Conservation (phyloP, 2,113 vertebrate genomes). For the Podarcis cretensis region DNA sequence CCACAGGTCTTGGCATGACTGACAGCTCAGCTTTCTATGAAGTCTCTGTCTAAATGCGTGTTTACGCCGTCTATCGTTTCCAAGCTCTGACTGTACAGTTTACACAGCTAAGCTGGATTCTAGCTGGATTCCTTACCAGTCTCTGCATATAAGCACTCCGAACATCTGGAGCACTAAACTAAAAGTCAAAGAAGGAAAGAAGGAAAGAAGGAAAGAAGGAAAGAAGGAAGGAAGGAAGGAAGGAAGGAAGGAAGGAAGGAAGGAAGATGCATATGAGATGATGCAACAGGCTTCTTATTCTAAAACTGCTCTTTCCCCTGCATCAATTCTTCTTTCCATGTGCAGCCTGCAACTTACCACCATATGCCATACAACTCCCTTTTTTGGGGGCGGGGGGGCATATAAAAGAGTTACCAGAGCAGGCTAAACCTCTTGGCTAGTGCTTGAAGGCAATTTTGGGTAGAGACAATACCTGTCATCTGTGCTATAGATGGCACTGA, state of each 20-base stretch:
- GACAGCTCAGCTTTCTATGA: not conserved
- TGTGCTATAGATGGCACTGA: not conserved
- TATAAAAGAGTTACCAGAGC: too few relatives aligned
- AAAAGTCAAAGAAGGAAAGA: not conserved
- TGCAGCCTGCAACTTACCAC: not conserved
- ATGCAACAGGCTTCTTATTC: not conserved
- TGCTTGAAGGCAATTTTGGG: not conserved
- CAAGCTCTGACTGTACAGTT: not conserved
- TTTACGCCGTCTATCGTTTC: not conserved
- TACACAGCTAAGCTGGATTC: not conserved
- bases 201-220: too few relatives aligned
- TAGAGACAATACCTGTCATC: not conserved
- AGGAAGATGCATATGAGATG: not conserved
- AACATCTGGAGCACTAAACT: not conserved
- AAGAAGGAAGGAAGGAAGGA: too few relatives aligned
- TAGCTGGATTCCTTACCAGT: not conserved
- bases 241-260: accelerated
- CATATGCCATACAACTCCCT: not conserved
- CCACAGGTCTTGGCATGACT: not conserved
- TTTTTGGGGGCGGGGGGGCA: too few relatives aligned
- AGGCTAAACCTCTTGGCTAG: not conserved
- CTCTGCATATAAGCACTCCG: not conserved
- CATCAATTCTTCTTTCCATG: not conserved
- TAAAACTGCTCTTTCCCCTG: not conserved
- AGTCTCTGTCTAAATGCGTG: not conserved